Base-by-base conservation (phyloP, 2,113 vertebrate genomes). In the Equus quagga region DNA sequence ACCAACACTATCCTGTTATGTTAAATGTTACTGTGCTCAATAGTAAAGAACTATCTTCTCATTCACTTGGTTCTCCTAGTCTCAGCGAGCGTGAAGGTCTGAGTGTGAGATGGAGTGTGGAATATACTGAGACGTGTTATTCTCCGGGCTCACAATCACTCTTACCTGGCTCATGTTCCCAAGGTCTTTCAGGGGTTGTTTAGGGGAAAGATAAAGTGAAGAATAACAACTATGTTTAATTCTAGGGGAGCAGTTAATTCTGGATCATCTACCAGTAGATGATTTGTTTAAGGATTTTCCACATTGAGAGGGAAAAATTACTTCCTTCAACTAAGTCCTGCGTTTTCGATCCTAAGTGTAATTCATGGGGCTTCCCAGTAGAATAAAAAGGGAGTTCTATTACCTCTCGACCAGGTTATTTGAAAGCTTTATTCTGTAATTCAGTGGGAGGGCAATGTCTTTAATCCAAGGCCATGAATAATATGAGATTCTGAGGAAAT, bases 141-240 rank as follows among this genome's bases (percentile, higher is more conserved):
- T 86, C 56, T 79, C 54, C 31, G 23, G 31, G 10, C 33, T 60
- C 87, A 24, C 33, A n/a, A 24, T 41, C 31, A 46, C 49, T 81
- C 51, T 76, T 41, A 72, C 23, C 33, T 88, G 58, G 67, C n/a
- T 84, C 13, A 31, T 28, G 44, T 56, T 82, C 6, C 28, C 36
- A n/a, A 44, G 14, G 0, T n/a, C 82, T 60, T 62, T 49, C 33
- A 72, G 21, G 33, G 65, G 13, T 91, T 87, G n/a, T 60, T 96
- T 54, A 86, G 19, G 13, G 21, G 23, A 64, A 97, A 93, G 54
- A 91, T n/a, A 65, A 91, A 92, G 24, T 94, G 75, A 88, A 88
- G 67, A 64, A 19, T 24, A 73, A 51, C 7, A 60, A 21, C 5
- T 44, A 46, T 6, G 5, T 69, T 91, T 94, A 78, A 97, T 64